Evolutionary conservation across 2,888 invertebrate species (phyloP).

Genomic region (Didymodactylos carnosus): DNA sequence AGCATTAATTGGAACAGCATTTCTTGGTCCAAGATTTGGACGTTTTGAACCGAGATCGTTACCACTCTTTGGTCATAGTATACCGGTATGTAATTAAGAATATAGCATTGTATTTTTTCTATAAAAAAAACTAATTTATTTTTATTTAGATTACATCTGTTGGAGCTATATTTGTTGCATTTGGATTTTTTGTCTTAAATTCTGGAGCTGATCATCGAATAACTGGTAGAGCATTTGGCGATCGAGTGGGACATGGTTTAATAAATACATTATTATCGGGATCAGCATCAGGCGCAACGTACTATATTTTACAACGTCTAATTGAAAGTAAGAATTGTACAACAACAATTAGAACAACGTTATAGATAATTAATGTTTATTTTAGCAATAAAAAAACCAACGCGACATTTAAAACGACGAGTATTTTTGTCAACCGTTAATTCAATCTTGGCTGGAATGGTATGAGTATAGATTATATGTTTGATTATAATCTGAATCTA

Average conservation of each 20-base stretch:
- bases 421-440: neutral
- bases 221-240: neutral
- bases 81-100: neutral
- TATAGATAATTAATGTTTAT: neutral
- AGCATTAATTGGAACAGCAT: conserved; percentile 27
- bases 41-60: conserved; percentile 27
- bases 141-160: neutral
- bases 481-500: too few species aligned
- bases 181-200: neutral
- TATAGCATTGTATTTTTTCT: neutral
- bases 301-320: neutral
- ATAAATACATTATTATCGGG: neutral
- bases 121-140: neutral
- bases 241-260: neutral
- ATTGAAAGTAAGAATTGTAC: neutral
- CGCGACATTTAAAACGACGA: neutral
- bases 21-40: conserved; percentile 39
- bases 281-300: neutral
- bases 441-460: neutral
- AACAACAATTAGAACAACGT: too few species aligned
- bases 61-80: neutral
- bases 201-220: neutral
- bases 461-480: too few species aligned
- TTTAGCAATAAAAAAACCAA: neutral
- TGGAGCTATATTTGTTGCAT: neutral